Base-by-base conservation (phyloP, 2,888 invertebrate genomes). In the Tachina grossa region DNA sequence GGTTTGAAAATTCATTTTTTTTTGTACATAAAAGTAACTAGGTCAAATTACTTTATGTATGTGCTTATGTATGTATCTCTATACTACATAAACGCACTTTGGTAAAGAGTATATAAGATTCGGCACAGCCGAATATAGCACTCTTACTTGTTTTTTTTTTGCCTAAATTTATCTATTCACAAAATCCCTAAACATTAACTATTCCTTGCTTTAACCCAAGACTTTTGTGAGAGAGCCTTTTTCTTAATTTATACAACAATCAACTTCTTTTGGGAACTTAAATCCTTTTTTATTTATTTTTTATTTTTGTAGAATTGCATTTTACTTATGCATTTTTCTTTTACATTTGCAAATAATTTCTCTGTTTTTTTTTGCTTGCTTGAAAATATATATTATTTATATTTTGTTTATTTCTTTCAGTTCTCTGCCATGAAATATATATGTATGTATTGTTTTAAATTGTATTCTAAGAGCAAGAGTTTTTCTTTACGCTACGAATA, bases 371-470 rank as follows among this genome's bases (percentile, higher is more conserved):
- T 39, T 22, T 22, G 22, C 22, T 22, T 19, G 4, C 57, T 41
- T 41, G 49, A 19, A 77, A 47, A 77, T 77, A 76, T 65, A 65
- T 47, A 57, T 41, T 10, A 66, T 66, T 14, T 31, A 31, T 49
- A 22, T 22, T 55, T 66, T 39, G 13, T 53, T 66, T 55, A 14
- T n/a, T 55, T 53, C 13, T 43, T 22, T 14, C 14, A 72, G n/a
- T 9, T 3, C 47, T 57, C 22, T 68, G 77, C 77, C 47, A 47
- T 66, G 66, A 66, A 66, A 66, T 66, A 57, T 63, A 63, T 57
- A 59, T 61, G 59, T 66, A 66, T 51, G 39, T 47, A 76, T 77
- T 77, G 77, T 77, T 68, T 57, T 59, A 77, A 77, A 77, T 76
- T 76, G 55, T 55, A 66, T 41, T 57, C 47, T 47, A 57, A 59